phyloP scores from a whole-genome alignment of 2,797 vertebrate genomes.

The Trachurus trachurus region DNA sequence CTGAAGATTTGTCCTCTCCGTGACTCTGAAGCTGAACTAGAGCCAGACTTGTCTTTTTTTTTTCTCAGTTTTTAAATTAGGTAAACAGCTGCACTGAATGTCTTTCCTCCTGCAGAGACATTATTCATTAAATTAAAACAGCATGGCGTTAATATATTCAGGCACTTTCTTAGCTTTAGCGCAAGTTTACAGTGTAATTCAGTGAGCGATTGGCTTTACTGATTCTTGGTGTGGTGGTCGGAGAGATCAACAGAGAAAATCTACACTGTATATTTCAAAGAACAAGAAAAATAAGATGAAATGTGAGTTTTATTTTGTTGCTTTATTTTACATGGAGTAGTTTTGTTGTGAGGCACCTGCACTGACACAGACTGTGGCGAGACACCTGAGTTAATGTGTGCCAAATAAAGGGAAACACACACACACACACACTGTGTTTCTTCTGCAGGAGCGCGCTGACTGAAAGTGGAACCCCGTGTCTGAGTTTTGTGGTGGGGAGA shows the following conservation, averaged over 20 bases:
- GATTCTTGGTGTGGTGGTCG: not conserved
- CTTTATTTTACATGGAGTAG: not conserved
- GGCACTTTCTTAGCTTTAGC: not conserved
- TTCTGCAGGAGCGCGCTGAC: conserved; percentile 6
- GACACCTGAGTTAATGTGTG: conserved; percentile 23
- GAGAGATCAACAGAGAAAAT: not conserved
- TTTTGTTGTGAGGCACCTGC: conserved; percentile 41
- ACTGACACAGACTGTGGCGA: conserved; percentile 30
- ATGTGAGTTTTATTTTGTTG: not conserved
- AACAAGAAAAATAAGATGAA: not conserved
- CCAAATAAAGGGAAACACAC: not conserved
- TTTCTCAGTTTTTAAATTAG: not conserved
- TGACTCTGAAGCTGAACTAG: not conserved
- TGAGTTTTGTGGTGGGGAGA: conserved; percentile 52
- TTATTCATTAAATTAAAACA: too few species aligned
- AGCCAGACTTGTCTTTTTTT: not conserved
- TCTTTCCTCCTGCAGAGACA: not conserved
- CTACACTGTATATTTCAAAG: not conserved
- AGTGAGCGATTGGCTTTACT: not conserved
- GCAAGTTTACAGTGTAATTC: not conserved
- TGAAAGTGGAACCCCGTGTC: conserved; percentile 27
- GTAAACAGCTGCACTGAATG: not conserved
- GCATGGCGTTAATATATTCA: not conserved
- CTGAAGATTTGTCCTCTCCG: not conserved
- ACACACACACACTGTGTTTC: not conserved